Evolutionary conservation across 1,140 invertebrate species (phyloP).

Genomic region (Agrypnia vestita): DNA sequence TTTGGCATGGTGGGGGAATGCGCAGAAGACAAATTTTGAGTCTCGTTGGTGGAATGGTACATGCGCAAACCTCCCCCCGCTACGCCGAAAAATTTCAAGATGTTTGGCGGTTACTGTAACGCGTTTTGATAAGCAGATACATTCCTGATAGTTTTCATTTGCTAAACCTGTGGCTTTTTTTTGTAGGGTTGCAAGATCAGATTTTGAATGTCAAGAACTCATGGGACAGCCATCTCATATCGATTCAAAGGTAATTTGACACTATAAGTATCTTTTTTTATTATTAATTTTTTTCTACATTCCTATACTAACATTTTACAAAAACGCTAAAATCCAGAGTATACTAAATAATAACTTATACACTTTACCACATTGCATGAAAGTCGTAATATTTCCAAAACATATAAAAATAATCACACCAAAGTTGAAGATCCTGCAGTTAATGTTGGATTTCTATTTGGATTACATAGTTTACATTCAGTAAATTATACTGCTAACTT

Average conservation of each 20-base stretch:
- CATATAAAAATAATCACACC: slow-evolving; percentile 27
- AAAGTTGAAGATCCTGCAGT: not conserved
- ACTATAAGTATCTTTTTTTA: not conserved
- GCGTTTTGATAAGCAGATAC: no score
- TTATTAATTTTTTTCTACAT: not conserved
- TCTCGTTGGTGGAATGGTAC: no score
- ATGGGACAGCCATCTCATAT: slow-evolving; percentile 49
- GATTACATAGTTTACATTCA: no score
- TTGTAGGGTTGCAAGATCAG: slow-evolving; percentile 57
- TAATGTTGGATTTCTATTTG: no score
- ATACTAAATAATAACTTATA: not conserved
- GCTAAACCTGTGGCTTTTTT: no score
- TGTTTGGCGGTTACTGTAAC: no score
- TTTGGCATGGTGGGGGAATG: no score
- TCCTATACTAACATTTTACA: not conserved
- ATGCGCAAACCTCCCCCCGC: no score
- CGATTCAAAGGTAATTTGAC: slow-evolving; percentile 55
- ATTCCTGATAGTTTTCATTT: not conserved
- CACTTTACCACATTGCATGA: not conserved
- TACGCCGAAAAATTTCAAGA: no score
- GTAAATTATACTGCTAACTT: no score
- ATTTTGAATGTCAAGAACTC: slow-evolving; percentile 59
- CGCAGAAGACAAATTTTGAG: no score
- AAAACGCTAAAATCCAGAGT: not conserved
- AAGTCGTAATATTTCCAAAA: slow-evolving; percentile 33